These are phyloP conservation scores for Coleophora flavipennella DNA, from an alignment of 2,888 invertebrate genomes.

Conservation along the genomic window DNA sequence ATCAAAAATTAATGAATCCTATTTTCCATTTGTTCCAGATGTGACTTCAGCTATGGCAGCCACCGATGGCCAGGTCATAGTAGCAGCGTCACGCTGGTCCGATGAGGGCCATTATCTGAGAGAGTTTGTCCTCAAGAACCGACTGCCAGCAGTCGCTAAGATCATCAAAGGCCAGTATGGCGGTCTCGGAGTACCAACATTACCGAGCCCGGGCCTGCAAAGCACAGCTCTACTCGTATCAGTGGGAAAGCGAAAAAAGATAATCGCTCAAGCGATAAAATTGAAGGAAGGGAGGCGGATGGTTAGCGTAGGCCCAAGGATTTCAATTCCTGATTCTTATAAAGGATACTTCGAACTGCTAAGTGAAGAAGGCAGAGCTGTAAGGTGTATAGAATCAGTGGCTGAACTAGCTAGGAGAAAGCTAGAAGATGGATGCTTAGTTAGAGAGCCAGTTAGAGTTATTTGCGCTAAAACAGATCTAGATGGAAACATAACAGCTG, in stretches of 20 bases:
- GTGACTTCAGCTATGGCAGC: slow-evolving; percentile 80
- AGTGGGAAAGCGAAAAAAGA: slow-evolving; percentile 87
- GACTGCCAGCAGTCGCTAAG: slow-evolving; percentile 88
- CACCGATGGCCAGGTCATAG: slow-evolving; percentile 91
- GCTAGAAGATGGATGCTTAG: slow-evolving; percentile 82
- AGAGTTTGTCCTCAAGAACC: slow-evolving; percentile 82
- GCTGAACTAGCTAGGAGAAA: slow-evolving; percentile 84
- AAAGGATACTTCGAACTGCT: slow-evolving; percentile 94
- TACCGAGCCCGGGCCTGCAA: slow-evolving; percentile 89
- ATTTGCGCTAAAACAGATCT: slow-evolving; percentile 75
- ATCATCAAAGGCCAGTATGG: slow-evolving; percentile 96
- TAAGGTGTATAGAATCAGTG: slow-evolving; percentile 91
- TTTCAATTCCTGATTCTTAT: slow-evolving; percentile 92
- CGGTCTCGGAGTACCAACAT: slow-evolving; percentile 89
- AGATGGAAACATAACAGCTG: slow-evolving; percentile 76
- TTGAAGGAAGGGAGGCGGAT: slow-evolving; percentile 89
- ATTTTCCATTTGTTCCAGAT: slow-evolving; percentile 55
- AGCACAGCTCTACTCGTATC: slow-evolving; percentile 90
- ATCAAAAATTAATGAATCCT: no score
- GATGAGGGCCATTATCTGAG: slow-evolving; percentile 82
- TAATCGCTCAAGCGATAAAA: slow-evolving; percentile 91
- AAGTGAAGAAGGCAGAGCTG: slow-evolving; percentile 94
- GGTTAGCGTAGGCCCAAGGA: slow-evolving; percentile 84
- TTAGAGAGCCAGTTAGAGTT: slow-evolving; percentile 83
- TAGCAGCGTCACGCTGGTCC: slow-evolving; percentile 85